These are phyloP conservation scores for Phenganax subtilis DNA, from an alignment of 92 coral and sea anemone species.

Conservation along the genomic window DNA sequence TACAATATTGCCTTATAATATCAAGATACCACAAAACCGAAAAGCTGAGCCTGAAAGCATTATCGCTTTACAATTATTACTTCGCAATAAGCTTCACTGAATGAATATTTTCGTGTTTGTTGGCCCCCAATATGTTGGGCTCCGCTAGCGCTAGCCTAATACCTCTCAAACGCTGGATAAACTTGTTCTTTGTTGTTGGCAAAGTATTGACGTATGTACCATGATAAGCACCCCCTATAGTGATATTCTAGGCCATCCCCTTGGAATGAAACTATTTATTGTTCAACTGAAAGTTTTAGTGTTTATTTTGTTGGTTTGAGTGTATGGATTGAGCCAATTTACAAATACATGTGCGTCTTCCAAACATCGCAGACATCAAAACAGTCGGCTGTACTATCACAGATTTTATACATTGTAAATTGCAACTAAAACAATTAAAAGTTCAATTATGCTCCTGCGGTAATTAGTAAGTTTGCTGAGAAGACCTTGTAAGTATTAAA, in stretches of 20 bases:
- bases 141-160: no score
- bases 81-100: background rate
- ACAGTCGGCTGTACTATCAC: background rate
- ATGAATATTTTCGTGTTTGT: background rate
- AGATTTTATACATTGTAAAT: background rate
- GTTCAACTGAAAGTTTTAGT: no score
- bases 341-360: no score
- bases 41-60: background rate
- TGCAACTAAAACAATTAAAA: background rate
- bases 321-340: no score
- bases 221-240: no score
- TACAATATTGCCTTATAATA: background rate
- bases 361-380: background rate
- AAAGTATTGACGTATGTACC: background rate
- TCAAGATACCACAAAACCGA: background rate
- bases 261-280: no score
- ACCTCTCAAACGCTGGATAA: background rate
- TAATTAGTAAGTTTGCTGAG: background rate
- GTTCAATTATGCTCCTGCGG: background rate
- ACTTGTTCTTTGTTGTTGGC: background rate
- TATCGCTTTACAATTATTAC: background rate
- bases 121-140: no score
- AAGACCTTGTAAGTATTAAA: constrained; percentile 10
- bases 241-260: no score
- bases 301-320: no score